Conservation (phyloP, 2,113 vertebrate species). For the Tricholaema leucomelas region DNA sequence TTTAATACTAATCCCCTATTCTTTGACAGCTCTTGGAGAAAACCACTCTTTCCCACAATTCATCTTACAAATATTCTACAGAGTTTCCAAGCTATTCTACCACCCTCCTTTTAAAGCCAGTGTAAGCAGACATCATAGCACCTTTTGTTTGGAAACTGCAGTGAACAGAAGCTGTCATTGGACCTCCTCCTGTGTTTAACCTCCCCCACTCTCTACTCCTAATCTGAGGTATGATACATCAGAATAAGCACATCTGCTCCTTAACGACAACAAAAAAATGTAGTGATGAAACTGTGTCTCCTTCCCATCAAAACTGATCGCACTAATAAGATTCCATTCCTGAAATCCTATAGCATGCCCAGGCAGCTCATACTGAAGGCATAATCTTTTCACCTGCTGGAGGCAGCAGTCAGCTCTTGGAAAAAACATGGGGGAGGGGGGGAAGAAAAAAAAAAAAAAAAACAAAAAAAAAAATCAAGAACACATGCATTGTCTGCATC, state of each 20-base stretch:
- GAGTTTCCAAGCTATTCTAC: not conserved
- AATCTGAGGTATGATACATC: not conserved
- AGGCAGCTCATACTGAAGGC: not conserved
- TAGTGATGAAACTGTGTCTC: not conserved
- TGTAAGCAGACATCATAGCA: not conserved
- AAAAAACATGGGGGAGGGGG: not conserved
- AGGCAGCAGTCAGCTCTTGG: slow-evolving; percentile 28
- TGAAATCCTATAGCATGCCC: not conserved
- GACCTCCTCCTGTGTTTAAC: not conserved
- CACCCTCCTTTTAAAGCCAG: not conserved
- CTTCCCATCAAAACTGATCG: not conserved
- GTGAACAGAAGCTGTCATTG: not conserved
- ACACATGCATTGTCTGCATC: not conserved
- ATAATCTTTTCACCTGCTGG: slow-evolving; percentile 50
- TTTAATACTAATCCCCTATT: not conserved
- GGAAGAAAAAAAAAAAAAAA: no score
- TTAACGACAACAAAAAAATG: not conserved
- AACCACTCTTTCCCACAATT: not conserved
- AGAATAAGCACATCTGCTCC: not conserved
- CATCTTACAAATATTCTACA: not conserved
- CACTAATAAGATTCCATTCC: not conserved
- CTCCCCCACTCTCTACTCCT: not conserved
- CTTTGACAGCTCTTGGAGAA: not conserved
- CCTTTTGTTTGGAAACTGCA: not conserved
- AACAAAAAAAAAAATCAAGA: slow-evolving; percentile 21